phyloP scores from a whole-genome alignment of 2,888 invertebrate genomes.

The Stenodera caucasica region DNA sequence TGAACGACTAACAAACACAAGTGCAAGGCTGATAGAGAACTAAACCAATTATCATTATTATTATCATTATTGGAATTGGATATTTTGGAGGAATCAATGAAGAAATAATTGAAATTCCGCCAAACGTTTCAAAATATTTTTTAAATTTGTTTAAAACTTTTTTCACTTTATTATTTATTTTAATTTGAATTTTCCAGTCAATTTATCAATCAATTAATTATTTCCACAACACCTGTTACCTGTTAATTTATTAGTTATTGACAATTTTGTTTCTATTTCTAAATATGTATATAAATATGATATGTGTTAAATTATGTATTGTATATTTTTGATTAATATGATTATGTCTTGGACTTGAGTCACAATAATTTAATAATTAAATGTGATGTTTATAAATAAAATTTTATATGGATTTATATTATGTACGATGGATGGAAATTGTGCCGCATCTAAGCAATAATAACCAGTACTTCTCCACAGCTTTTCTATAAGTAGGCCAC shows the following conservation, averaged over 20 bases:
- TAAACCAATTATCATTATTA: not conserved
- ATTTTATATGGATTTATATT: slow-evolving; percentile 22
- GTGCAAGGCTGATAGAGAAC: not conserved
- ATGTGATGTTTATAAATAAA: slow-evolving; percentile 34
- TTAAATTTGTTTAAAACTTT: too few species aligned
- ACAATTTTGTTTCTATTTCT: too few species aligned
- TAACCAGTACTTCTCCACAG: slow-evolving; percentile 38
- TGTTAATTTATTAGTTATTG: too few species aligned
- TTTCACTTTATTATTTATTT: too few species aligned
- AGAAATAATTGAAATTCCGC: too few species aligned
- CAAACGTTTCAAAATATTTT: too few species aligned
- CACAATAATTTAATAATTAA: slow-evolving; percentile 39
- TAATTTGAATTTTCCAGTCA: too few species aligned
- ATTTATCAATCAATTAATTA: too few species aligned
- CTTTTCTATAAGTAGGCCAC: slow-evolving; percentile 54
- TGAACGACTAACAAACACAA: not conserved
- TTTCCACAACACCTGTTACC: too few species aligned
- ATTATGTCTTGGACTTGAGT: slow-evolving; percentile 42
- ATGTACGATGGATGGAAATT: slow-evolving; percentile 30
- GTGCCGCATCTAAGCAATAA: slow-evolving; percentile 43
- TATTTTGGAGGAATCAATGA: too few species aligned
- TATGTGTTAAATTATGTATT: not conserved
- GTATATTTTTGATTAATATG: not conserved
- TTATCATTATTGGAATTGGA: too few species aligned
- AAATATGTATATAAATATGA: too few species aligned